Evolutionary conservation across 2,113 vertebrate genomes (phyloP).

Genomic region (Erpornis zantholeuca): DNA sequence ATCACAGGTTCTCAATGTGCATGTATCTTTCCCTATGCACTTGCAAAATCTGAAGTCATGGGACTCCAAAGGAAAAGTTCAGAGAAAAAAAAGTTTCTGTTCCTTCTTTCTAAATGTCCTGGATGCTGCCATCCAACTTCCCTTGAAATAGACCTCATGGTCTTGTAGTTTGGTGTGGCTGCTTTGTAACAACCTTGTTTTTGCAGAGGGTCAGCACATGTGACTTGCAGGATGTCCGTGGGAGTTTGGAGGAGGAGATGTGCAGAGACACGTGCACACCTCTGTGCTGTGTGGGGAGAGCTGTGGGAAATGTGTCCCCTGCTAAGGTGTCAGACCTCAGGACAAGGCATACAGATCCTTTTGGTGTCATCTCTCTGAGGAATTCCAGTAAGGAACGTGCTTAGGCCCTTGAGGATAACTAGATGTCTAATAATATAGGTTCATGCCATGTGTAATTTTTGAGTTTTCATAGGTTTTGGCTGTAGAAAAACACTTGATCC

Average conservation of each 20-base stretch:
- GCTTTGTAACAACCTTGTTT: not conserved
- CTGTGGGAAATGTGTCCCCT: accelerated
- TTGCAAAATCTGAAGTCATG: constrained; percentile 81
- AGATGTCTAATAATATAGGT: not conserved
- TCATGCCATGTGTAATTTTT: not conserved
- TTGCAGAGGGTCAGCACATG: not conserved
- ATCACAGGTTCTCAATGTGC: constrained; percentile 73
- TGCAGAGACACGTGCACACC: not conserved
- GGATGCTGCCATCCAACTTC: constrained; percentile 60
- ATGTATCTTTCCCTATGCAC: constrained; percentile 65
- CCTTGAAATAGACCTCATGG: constrained; percentile 39
- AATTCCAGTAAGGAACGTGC: not conserved
- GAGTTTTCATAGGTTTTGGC: not conserved
- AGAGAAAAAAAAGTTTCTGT: constrained; percentile 74
- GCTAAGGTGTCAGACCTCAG: not conserved
- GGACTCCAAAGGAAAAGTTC: constrained; percentile 69
- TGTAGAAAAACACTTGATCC: not conserved
- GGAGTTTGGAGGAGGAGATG: not conserved
- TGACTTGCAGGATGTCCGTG: not conserved
- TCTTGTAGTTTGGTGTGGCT: not conserved
- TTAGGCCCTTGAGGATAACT: not conserved
- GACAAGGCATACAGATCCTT: not conserved
- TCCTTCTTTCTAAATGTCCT: constrained; percentile 73
- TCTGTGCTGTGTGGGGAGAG: accelerated
- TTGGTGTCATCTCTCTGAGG: not conserved